Conservation (phyloP, 2,888 invertebrate species). For the Linnaemya tessellans region DNA sequence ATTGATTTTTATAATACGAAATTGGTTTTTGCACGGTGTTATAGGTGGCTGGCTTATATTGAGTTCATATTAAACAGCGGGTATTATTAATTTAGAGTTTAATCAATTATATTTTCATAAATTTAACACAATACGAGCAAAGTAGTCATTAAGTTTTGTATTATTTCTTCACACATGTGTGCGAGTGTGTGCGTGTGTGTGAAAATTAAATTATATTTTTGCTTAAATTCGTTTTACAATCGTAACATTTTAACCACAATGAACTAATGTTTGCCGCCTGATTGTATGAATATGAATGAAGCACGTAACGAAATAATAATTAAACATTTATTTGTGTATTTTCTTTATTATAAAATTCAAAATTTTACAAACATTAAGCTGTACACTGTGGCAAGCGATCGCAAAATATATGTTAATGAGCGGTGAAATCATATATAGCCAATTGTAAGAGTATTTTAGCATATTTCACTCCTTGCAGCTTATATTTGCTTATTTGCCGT, state of each 20-base stretch:
- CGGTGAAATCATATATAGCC: too few relatives aligned
- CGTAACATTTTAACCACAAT: slow-evolving; percentile 11
- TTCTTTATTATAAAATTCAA: slow-evolving; percentile 6
- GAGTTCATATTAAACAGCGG: neutral
- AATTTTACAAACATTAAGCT: neutral
- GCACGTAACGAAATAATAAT: slow-evolving; percentile 27
- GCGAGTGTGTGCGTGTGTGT: neutral
- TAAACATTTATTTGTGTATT: slow-evolving; percentile 5
- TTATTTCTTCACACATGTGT: neutral
- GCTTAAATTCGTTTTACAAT: neutral
- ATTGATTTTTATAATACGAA: too few relatives aligned
- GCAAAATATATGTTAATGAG: neutral
- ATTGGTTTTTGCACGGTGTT: neutral
- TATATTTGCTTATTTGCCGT: too few relatives aligned
- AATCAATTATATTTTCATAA: neutral
- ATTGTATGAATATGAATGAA: slow-evolving; percentile 6
- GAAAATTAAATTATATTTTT: slow-evolving; percentile 37
- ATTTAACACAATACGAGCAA: neutral
- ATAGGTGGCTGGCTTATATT: neutral
- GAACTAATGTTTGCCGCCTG: slow-evolving; percentile 38
- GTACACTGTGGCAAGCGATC: neutral
- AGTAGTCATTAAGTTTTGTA: neutral
- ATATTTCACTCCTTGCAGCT: too few relatives aligned
- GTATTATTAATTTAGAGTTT: neutral
- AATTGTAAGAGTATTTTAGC: too few relatives aligned